Conservation (phyloP, 2,888 invertebrate genomes). For the Alentia gelatinosa region DNA sequence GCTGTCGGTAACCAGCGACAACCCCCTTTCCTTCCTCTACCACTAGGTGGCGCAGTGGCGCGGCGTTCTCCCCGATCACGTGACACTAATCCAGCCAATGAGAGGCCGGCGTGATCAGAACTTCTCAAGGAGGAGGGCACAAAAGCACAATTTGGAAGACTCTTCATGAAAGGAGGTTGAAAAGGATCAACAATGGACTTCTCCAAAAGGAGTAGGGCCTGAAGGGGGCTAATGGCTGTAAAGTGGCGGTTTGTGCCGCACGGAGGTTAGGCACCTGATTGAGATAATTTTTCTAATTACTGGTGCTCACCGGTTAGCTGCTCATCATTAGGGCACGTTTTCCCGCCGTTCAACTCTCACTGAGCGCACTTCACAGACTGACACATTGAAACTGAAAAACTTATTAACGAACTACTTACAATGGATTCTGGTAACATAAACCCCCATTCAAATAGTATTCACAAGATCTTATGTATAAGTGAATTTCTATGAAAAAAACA, state of each 20-base stretch:
- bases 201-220: not conserved
- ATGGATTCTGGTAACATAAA: no score
- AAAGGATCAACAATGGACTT: not conserved
- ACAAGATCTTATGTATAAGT: no score
- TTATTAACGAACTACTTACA: no score
- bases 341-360: no score
- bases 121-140: not conserved
- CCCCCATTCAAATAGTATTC: no score
- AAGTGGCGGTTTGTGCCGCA: not conserved
- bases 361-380: no score
- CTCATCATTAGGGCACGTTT: not conserved
- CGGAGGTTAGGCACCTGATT: not conserved
- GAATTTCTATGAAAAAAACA: no score
- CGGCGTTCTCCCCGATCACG: not conserved
- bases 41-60: not conserved
- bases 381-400: no score
- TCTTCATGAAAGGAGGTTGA: not conserved
- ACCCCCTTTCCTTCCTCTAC: not conserved
- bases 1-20: not conserved
- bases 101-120: constrained; percentile 18
- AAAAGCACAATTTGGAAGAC: not conserved
- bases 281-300: not conserved
- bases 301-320: not conserved
- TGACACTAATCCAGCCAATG: constrained; percentile 36
- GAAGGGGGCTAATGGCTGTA: not conserved